Evolutionary conservation across 2,797 vertebrate genomes (phyloP), one percentile per base, ranked within the genome.

Genomic region (Salarias fasciatus): DNA sequence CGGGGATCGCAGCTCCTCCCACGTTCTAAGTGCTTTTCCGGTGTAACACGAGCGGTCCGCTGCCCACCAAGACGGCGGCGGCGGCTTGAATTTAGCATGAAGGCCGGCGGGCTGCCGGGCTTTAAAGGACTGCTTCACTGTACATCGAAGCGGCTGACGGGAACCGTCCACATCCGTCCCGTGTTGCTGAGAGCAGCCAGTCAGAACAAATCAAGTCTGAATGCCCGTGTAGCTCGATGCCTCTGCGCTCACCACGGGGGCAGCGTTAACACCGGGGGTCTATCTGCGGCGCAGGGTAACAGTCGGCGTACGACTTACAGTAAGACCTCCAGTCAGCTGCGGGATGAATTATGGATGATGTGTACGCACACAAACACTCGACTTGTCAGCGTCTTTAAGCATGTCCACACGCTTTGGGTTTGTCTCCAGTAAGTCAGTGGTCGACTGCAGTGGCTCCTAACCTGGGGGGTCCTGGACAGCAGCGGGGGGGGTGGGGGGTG

Each of bases 11-110:
- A 9, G 60, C 82, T 62, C 79, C 75, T 72, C 80, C 79, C 48
- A 69, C 33, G 18, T 75, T 79, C 71, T 89, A 82, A 91, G 86
- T 90, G 88, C 83, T 83, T 86, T 80, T 72, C 80, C 75, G 63
- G 46, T 54, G 68, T 71, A 80, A 82, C 79, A 73, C 36, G 63
- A 78, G 72, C 67, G 62, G 55, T 67, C 36, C 35, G 9, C 75
- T 43, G 72, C 75, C 63, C 60, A 70, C 81, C 70, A 65, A 81
- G 74, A 83, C 72, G 84, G 77, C 74, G 79, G 79, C n/a, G n/a
- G n/a, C n/a, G 70, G 18, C 18, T 85, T 90, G 86, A 89, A 89
- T 89, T 83, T 87, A 85, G 87, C 63, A 72, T 64, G 61, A 80
- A 69, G 63, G 42, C 33, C 14, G 47, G 18, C 18, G 18, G 3